Evolutionary conservation across 1,140 invertebrate species (phyloP).

Genomic region (Calliopsis andreniformis): DNA sequence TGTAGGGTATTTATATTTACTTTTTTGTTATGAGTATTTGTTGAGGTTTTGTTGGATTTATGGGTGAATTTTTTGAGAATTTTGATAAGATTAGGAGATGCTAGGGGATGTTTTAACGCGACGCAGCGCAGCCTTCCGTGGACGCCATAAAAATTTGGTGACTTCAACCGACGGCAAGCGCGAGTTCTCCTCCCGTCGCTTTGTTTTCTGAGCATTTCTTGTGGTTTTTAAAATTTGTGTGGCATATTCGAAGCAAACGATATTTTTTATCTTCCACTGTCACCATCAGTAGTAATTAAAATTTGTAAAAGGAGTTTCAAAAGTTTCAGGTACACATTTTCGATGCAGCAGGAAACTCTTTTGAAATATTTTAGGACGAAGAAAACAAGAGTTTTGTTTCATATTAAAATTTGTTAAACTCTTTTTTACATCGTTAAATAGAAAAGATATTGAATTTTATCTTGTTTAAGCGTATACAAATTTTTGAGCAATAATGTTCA

Average conservation of each 20-base stretch:
- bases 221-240: neutral
- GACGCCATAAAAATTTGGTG: slow-evolving; percentile 68
- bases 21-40: neutral
- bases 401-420: neutral
- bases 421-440: no score
- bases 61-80: neutral
- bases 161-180: slow-evolving; percentile 70
- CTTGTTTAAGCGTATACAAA: no score
- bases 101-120: neutral
- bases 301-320: no score
- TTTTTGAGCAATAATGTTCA: no score
- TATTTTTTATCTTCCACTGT: neutral
- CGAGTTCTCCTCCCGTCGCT: slow-evolving; percentile 8
- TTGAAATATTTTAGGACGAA: neutral
- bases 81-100: neutral
- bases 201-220: slow-evolving; percentile 28
- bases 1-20: neutral
- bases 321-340: no score
- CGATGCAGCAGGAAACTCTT: no score
- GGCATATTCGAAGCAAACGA: neutral
- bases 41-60: neutral
- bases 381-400: neutral
- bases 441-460: no score
- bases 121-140: neutral
- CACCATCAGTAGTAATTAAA: neutral